Conservation (phyloP, 2,113 vertebrate genomes). For the Heterotis niloticus region DNA sequence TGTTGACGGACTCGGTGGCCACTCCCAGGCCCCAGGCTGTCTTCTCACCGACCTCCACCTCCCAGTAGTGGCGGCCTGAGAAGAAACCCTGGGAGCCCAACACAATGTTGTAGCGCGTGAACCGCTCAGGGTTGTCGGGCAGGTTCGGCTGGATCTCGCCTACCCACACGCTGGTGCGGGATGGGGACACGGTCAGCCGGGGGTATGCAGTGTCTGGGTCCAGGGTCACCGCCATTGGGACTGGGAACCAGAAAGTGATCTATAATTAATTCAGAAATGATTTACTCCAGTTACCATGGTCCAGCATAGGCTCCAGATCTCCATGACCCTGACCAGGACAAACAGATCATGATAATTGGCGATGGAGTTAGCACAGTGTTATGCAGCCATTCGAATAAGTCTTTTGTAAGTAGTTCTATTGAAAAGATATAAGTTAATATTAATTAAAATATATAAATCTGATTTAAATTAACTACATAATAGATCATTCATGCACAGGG, state of each 20-base stretch:
- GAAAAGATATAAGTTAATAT: too few species aligned
- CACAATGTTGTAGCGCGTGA: constrained; percentile 75
- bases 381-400: too few species aligned
- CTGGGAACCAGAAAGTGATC: constrained; percentile 31
- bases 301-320: too few species aligned
- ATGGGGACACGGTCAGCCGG: constrained; percentile 66
- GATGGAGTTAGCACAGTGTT: too few species aligned
- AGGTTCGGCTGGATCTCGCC: constrained; percentile 51
- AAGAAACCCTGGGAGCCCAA: constrained; percentile 59
- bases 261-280: too few species aligned
- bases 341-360: too few species aligned
- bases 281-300: too few species aligned
- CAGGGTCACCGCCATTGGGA: constrained; percentile 56
- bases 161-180: constrained; percentile 67
- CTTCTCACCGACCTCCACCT: constrained; percentile 75
- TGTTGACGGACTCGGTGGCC: constrained; percentile 64
- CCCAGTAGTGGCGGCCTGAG: constrained; percentile 74
- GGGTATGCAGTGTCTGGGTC: constrained; percentile 75
- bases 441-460: too few species aligned
- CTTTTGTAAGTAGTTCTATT: too few species aligned
- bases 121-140: constrained; percentile 66
- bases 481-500: too few species aligned
- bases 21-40: constrained; percentile 80
- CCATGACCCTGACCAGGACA: too few species aligned
- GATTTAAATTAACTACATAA: too few species aligned